phyloP scores from a whole-genome alignment of 2,797 vertebrate species.

The Pangasius larnaudii region DNA sequence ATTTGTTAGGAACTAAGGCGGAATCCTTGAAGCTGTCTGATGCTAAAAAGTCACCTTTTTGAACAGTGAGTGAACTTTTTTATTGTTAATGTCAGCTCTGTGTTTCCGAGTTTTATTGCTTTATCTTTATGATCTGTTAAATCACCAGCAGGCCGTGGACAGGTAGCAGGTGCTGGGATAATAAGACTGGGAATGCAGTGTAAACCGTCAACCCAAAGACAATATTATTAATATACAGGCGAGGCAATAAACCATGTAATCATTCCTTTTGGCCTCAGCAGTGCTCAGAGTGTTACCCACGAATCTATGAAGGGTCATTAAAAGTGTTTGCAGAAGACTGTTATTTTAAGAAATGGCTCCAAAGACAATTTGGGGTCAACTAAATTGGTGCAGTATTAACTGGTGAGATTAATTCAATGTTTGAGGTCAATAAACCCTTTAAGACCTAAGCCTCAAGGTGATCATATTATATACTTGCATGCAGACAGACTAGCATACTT shows the following conservation, averaged over 20 bases:
- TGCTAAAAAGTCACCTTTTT: neutral
- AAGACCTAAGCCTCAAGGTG: neutral
- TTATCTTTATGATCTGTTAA: conserved; percentile 10
- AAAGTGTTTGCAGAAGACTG: conserved; percentile 9
- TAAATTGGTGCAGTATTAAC: neutral
- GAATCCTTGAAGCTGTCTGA: neutral
- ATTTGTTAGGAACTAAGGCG: neutral
- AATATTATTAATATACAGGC: conserved; percentile 14
- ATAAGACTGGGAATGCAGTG: neutral
- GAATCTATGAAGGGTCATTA: neutral
- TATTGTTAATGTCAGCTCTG: conserved; percentile 6
- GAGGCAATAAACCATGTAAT: conserved; percentile 13
- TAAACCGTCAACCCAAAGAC: neutral
- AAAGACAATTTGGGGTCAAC: neutral
- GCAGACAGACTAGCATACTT: neutral
- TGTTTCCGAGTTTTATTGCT: neutral
- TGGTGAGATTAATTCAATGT: neutral
- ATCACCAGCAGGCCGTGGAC: conserved; percentile 8
- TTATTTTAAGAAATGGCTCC: neutral
- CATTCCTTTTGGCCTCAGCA: neutral
- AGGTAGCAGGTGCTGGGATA: conserved; percentile 13
- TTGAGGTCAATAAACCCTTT: neutral
- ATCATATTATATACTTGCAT: neutral
- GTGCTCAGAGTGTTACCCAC: neutral
- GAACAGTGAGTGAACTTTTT: conserved; percentile 7